Percentiles rank a stretch among this genome's conserved stretches.
These are phyloP conservation scores for Hemitrygon akajei DNA, from an alignment of 2,797 vertebrate species.

Conservation along the genomic window DNA sequence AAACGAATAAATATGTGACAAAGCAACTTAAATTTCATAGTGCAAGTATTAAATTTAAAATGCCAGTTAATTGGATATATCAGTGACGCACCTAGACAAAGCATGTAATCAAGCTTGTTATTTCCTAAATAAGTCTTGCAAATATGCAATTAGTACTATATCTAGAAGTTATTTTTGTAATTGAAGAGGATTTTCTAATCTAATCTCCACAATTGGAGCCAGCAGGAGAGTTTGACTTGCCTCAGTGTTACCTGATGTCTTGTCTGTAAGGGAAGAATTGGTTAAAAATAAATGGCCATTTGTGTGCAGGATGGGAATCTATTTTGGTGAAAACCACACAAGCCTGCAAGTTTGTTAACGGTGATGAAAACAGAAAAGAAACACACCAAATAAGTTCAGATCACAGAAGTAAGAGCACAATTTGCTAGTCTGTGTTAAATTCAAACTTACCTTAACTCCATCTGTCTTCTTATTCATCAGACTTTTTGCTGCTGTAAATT, in stretches of 20 bases:
- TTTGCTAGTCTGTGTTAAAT: slow-evolving; percentile 9
- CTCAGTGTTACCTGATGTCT: neutral
- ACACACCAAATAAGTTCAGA: slow-evolving; percentile 38
- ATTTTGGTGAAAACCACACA: slow-evolving; percentile 6
- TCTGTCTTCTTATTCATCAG: slow-evolving; percentile 91
- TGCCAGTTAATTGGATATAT: neutral
- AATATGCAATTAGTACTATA: neutral
- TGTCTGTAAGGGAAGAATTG: slow-evolving; percentile 25
- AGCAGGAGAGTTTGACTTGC: neutral
- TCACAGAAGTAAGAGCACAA: slow-evolving; percentile 3
- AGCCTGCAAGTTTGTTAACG: neutral
- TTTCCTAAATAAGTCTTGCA: neutral
- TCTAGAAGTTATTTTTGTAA: slow-evolving; percentile 5
- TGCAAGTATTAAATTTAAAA: neutral
- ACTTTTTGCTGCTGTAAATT: slow-evolving; percentile 87
- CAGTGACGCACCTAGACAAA: neutral
- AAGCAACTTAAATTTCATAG: neutral
- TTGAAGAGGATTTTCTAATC: neutral
- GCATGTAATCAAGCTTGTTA: neutral
- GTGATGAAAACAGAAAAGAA: slow-evolving; percentile 27
- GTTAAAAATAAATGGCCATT: slow-evolving; percentile 4
- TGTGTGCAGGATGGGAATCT: neutral
- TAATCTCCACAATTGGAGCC: neutral
- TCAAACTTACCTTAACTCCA: slow-evolving; percentile 84
- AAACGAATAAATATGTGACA: neutral